Evolutionary conservation across 2,797 vertebrate genomes (phyloP).

Genomic region (Typhlichthys eigenmanni): DNA sequence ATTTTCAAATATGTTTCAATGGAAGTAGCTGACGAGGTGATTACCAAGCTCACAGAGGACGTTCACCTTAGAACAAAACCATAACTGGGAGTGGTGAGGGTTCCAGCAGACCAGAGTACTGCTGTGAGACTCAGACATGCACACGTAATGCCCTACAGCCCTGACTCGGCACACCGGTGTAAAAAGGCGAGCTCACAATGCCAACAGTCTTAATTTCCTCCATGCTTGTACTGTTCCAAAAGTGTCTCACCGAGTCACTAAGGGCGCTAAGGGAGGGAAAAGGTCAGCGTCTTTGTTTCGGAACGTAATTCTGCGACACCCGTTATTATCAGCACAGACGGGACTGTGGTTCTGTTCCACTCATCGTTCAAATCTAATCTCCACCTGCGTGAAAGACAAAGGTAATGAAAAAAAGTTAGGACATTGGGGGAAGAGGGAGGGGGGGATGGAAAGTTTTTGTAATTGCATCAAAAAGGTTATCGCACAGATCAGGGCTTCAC

Average conservation of each 20-base stretch:
- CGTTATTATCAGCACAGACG: background rate
- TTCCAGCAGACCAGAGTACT: conserved; percentile 36
- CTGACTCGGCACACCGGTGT: background rate
- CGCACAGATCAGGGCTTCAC: conserved; percentile 16
- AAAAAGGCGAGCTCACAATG: background rate
- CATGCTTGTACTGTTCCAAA: background rate
- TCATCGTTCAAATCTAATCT: background rate
- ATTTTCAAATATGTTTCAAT: too few relatives aligned
- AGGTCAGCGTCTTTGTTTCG: background rate
- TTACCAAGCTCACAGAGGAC: too few relatives aligned
- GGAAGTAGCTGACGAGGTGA: too few relatives aligned
- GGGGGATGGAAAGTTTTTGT: background rate
- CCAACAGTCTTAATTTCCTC: too few relatives aligned
- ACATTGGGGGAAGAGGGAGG: too few relatives aligned
- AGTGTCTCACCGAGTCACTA: background rate
- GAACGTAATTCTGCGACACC: background rate
- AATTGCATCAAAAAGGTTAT: conserved; percentile 30
- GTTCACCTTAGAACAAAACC: too few relatives aligned
- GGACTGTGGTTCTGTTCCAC: background rate
- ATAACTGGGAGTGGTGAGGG: background rate
- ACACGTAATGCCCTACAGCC: conserved; percentile 17
- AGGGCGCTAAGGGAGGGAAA: conserved; percentile 3
- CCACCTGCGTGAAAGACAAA: background rate
- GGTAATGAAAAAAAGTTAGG: background rate
- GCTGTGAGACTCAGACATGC: conserved; percentile 30